Percentiles rank a stretch among this genome's conserved stretches.
Evolutionary conservation across 2,113 vertebrate species (phyloP).

Genomic region (Paratilapia polleni): DNA sequence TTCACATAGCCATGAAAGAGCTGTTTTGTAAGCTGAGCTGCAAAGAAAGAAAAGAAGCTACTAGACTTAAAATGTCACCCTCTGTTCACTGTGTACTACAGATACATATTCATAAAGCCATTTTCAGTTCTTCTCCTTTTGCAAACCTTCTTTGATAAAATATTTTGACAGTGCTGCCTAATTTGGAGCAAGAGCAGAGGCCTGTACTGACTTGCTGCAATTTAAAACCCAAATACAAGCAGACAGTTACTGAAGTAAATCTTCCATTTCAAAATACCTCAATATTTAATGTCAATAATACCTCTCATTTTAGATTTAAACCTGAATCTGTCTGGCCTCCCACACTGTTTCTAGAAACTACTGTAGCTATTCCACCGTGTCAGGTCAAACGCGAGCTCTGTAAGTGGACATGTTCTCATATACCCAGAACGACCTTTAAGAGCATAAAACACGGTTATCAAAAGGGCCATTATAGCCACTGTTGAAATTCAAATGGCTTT

Average conservation of each 20-base stretch:
- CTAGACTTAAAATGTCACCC: conserved; percentile 37
- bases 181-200: conserved; percentile 46
- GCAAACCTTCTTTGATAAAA: conserved; percentile 33
- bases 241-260: conserved; percentile 4
- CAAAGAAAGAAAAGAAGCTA: conserved; percentile 25
- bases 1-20: conserved; percentile 36
- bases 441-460: conserved; percentile 14
- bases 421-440: background rate
- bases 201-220: conserved; percentile 37
- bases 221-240: conserved; percentile 39
- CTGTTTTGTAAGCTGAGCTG: background rate
- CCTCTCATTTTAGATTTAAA: conserved; percentile 21
- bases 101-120: conserved; percentile 25
- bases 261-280: conserved; percentile 16
- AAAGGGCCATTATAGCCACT: background rate
- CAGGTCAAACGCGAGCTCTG: background rate
- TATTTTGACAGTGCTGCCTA: conserved; percentile 52
- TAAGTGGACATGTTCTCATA: background rate
- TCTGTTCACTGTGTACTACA: background rate
- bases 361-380: background rate
- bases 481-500: conserved; percentile 36
- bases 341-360: conserved; percentile 8
- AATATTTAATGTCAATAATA: conserved; percentile 28
- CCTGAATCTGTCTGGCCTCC: background rate
- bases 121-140: conserved; percentile 27